Evolutionary conservation across 2,113 vertebrate species (phyloP), one percentile per base, ranked within the genome.

Genomic region (Nesogale talazaci): DNA sequence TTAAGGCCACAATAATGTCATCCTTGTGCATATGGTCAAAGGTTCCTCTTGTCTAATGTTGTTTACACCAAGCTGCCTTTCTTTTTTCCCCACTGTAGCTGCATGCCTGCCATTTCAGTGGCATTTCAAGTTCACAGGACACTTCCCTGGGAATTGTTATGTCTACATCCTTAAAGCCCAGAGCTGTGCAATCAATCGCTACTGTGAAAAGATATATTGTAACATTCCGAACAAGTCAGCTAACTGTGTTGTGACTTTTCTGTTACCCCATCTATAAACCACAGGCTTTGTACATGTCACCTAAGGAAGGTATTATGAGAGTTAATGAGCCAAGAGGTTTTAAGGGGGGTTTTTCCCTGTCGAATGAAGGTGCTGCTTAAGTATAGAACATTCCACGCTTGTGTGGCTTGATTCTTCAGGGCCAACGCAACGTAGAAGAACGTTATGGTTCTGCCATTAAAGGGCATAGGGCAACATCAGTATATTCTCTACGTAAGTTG

Each of bases 51-150:
- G 42, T 2, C 0, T 2, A n/a, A 94, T 75, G 19, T 59, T 92
- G 34, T 34, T 87, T 19, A 75, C 69, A 59, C 69, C 95, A 94
- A 94, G 52, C 52, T 93, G 87, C 82, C 89, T 95, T 91, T 76
- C 42, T 65, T 92, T 84, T 84, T 79, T 25, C 4, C 31, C 46
- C 34, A 52, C n/a, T 74, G 25, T 81, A 82, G 78, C 63, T 87
- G 92, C 90, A 95, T 96, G 86, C 83, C 94, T 97, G 92, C 80
- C 92, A 93, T 96, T 97, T 97, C n/a, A 86, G 65, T 84, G 77
- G 77, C 34, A 94, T 94, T 95, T 96, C 59, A 79, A 3, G 36
- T 92, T 94, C 65, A 93, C 69, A 84, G 70, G 34, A 63, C 9
- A 75, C 11, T 63, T 94, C 61, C 56, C n/a, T 77, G 36, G 36